These are phyloP conservation scores for Nymphalis c-album DNA, from an alignment of 2,888 invertebrate species.

Conservation along the genomic window DNA sequence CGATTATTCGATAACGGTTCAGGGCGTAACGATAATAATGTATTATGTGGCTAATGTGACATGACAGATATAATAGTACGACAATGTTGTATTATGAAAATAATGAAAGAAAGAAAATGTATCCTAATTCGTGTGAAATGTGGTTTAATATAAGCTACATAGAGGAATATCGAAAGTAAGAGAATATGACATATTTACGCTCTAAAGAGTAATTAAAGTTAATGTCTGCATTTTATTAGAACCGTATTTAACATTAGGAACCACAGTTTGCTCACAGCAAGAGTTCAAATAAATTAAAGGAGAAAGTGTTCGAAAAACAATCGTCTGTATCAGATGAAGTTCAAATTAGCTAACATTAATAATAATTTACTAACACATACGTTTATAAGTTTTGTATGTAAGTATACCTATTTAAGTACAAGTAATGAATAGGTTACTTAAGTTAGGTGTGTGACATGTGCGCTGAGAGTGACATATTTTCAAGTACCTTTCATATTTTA, in stretches of 20 bases:
- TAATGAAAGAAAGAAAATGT: constrained; percentile 6
- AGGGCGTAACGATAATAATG: background rate
- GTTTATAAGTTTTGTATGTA: constrained; percentile 61
- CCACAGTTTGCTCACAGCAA: constrained; percentile 62
- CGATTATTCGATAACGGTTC: constrained; percentile 16
- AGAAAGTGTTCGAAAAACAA: constrained; percentile 61
- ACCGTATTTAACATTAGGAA: constrained; percentile 46
- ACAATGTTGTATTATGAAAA: constrained; percentile 6
- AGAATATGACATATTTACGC: constrained; percentile 16
- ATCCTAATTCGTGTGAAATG: background rate
- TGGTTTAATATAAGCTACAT: constrained; percentile 10
- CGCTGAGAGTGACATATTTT: constrained; percentile 43
- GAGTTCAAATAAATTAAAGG: constrained; percentile 62
- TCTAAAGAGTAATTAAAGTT: constrained; percentile 18
- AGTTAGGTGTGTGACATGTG: constrained; percentile 58
- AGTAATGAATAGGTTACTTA: constrained; percentile 59
- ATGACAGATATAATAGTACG: background rate
- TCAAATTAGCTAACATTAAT: constrained; percentile 69
- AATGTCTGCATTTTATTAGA: constrained; percentile 31
- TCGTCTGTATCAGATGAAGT: constrained; percentile 80
- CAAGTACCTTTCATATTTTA: constrained; percentile 27
- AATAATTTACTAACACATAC: constrained; percentile 71
- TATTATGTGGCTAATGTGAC: background rate
- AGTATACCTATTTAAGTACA: constrained; percentile 81
- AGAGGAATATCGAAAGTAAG: background rate